Evolutionary conservation across 1,140 invertebrate genomes (phyloP).

Genomic region (Drosophila teissieri): DNA sequence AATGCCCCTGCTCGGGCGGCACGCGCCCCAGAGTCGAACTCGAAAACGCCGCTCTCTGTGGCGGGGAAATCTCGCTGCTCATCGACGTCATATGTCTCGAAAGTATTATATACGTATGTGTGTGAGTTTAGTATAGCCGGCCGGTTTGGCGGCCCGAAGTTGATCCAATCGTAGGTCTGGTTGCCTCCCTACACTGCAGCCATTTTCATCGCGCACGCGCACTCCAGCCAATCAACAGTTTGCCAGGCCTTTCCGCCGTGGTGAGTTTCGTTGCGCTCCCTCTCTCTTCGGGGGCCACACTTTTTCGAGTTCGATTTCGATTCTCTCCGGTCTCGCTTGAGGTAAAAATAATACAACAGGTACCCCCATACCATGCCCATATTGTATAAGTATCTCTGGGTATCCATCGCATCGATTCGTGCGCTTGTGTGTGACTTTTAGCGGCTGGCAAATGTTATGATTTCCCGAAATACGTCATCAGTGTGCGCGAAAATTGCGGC

Average conservation of each 20-base stretch:
- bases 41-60: slow-evolving; percentile 34
- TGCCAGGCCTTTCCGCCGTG: slow-evolving; percentile 64
- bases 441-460: slow-evolving; percentile 65
- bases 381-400: not conserved
- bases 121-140: slow-evolving; percentile 14
- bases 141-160: slow-evolving; percentile 44
- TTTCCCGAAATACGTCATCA: slow-evolving; percentile 81
- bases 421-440: slow-evolving; percentile 39
- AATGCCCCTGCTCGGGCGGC: slow-evolving; percentile 62
- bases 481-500: slow-evolving; percentile 61
- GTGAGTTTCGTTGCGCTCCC: slow-evolving; percentile 26
- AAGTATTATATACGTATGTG: not conserved
- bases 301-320: slow-evolving; percentile 35
- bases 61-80: slow-evolving; percentile 61
- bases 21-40: slow-evolving; percentile 67
- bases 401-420: slow-evolving; percentile 8
- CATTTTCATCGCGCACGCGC: slow-evolving; percentile 84
- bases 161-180: slow-evolving; percentile 72
- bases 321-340: slow-evolving; percentile 25
- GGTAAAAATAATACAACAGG: slow-evolving; percentile 81
- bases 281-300: not conserved
- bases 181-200: slow-evolving; percentile 81
- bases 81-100: slow-evolving; percentile 46
- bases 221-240: slow-evolving; percentile 84
- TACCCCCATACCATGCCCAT: slow-evolving; percentile 34